These are phyloP conservation scores for Merops nubicus DNA, from an alignment of 2,113 vertebrate species.

Conservation along the genomic window DNA sequence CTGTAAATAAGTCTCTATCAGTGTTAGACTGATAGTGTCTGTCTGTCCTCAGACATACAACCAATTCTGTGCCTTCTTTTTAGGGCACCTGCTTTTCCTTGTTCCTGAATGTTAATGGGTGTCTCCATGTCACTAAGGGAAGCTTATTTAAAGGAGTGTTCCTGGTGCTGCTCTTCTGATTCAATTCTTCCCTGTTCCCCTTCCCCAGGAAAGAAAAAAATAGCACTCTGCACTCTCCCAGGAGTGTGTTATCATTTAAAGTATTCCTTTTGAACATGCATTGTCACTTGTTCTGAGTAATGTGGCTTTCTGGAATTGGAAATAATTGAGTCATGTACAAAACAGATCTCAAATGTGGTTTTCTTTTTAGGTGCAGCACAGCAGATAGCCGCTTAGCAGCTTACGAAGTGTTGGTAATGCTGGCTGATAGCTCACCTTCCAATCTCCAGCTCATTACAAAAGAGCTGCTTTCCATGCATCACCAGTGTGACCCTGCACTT, in stretches of 20 bases:
- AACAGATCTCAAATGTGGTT: background rate
- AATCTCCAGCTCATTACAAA: slow-evolving; percentile 93
- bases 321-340: slow-evolving; percentile 3
- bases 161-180: background rate
- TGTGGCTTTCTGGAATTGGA: background rate
- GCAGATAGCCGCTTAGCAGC: slow-evolving; percentile 94
- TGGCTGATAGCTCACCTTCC: slow-evolving; percentile 94
- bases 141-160: background rate
- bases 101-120: background rate
- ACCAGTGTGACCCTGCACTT: slow-evolving; percentile 94
- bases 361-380: slow-evolving; percentile 88
- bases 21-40: background rate
- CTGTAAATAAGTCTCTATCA: background rate
- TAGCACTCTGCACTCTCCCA: background rate
- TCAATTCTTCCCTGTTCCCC: background rate
- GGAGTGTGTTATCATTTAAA: background rate
- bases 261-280: background rate
- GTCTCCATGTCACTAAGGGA: background rate
- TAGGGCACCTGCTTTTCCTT: background rate
- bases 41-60: background rate
- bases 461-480: slow-evolving; percentile 96
- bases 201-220: background rate
- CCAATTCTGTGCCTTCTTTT: background rate
- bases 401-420: slow-evolving; percentile 97
- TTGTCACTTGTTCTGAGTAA: background rate